Evolutionary conservation across 2,113 vertebrate genomes (phyloP).

Genomic region (Sterna hirundo): DNA sequence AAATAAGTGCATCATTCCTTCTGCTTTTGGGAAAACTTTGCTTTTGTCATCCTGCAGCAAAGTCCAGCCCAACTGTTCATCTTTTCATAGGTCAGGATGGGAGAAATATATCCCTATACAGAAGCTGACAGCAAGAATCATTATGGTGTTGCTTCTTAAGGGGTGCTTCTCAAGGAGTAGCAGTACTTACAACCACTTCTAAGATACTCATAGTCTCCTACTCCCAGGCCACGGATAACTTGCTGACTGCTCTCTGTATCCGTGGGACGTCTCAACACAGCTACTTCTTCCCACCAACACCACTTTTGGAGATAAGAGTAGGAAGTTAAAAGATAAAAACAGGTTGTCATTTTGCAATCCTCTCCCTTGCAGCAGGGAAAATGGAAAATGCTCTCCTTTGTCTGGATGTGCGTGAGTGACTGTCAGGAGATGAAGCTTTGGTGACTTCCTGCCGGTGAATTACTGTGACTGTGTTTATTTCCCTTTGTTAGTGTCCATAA

Average conservation of each 20-base stretch:
- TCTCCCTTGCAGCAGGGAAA: background rate
- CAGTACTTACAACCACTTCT: background rate
- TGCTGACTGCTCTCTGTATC: background rate
- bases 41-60: background rate
- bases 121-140: background rate
- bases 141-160: background rate
- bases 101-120: background rate
- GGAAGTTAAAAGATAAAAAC: background rate
- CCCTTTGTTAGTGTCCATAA: background rate
- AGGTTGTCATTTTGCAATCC: background rate
- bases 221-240: background rate
- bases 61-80: background rate
- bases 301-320: background rate
- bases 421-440: background rate
- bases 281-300: background rate
- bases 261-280: background rate
- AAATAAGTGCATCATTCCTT: background rate
- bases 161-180: background rate
- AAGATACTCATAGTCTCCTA: background rate
- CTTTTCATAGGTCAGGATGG: background rate
- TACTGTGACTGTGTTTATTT: background rate
- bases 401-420: background rate
- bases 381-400: background rate
- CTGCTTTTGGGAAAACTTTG: background rate
- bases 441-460: background rate